Evolutionary conservation across 2,888 invertebrate species (phyloP).

Genomic region (Steinernema carpocapsae): DNA sequence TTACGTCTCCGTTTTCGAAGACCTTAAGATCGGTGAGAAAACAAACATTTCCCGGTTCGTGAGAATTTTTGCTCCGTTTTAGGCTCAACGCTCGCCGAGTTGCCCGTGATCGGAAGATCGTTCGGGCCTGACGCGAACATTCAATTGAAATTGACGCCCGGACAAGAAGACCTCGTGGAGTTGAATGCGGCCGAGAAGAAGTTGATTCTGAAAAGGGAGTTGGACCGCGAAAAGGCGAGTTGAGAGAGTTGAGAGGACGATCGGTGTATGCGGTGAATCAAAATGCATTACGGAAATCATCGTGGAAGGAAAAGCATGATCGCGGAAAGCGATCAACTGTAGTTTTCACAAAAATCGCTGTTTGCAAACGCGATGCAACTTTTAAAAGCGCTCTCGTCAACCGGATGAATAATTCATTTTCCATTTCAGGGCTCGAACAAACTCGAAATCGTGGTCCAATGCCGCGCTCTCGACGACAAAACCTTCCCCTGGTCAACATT

Average conservation of each 20-base stretch:
- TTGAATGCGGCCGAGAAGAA: constrained; percentile 55
- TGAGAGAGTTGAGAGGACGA: neutral
- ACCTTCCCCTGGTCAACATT: constrained; percentile 56
- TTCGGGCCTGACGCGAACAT: constrained; percentile 50
- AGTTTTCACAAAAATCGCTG: too few relatives aligned
- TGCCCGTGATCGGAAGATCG: constrained; percentile 49
- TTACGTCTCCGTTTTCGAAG: constrained; percentile 60
- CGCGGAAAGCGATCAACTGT: too few relatives aligned
- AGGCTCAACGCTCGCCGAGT: constrained; percentile 47
- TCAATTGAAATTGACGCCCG: constrained; percentile 56
- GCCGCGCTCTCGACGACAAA: constrained; percentile 42
- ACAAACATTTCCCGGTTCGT: constrained; percentile 17
- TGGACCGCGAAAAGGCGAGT: constrained; percentile 62
- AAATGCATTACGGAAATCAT: too few relatives aligned
- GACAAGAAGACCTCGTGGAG: constrained; percentile 54
- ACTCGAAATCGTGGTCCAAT: constrained; percentile 49
- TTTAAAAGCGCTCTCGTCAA: too few relatives aligned
- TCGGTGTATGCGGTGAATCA: neutral
- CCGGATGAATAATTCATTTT: neutral
- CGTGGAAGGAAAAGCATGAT: too few relatives aligned
- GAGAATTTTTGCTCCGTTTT: constrained; percentile 40
- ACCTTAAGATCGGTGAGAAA: constrained; percentile 40
- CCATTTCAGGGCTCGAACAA: constrained; percentile 43
- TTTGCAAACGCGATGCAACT: too few relatives aligned
- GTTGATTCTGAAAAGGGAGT: constrained; percentile 51